Evolutionary conservation across 1,140 invertebrate genomes (phyloP).

Genomic region (Drosophila carrolli): DNA sequence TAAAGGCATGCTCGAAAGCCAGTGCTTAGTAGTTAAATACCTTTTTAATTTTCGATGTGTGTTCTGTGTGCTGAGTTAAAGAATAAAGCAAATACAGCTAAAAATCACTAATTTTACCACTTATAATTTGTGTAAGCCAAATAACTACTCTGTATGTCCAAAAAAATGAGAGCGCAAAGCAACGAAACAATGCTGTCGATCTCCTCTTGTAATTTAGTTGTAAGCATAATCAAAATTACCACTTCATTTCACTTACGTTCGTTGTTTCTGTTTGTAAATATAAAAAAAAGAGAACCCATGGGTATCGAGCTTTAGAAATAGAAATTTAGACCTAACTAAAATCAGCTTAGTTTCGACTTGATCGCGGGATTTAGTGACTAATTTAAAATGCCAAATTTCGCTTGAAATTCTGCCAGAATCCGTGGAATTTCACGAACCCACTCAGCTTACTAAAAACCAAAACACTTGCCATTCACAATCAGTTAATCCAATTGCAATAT

Average conservation of each 20-base stretch:
- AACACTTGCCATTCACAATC: constrained; percentile 27
- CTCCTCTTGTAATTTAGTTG: constrained; percentile 56
- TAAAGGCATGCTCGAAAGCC: constrained; percentile 67
- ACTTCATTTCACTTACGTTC: constrained; percentile 29
- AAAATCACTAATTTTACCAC: constrained; percentile 19
- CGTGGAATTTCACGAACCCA: neutral
- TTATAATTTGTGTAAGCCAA: constrained; percentile 25
- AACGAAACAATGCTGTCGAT: constrained; percentile 34
- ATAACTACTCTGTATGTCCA: constrained; percentile 13
- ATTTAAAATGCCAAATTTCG: constrained; percentile 15
- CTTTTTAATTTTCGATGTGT: constrained; percentile 43
- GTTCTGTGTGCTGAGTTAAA: constrained; percentile 38
- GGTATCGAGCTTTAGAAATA: constrained; percentile 7
- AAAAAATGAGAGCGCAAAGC: constrained; percentile 25
- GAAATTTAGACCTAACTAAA: constrained; percentile 14
- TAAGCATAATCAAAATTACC: constrained; percentile 56
- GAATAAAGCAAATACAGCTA: constrained; percentile 5
- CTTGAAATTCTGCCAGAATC: constrained; percentile 13
- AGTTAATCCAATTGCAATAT: constrained; percentile 9
- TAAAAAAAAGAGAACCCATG: neutral
- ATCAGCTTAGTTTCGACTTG: constrained; percentile 12
- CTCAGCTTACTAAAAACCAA: constrained; percentile 29
- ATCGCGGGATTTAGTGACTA: constrained; percentile 26
- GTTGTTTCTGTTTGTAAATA: constrained; percentile 42
- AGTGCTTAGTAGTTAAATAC: constrained; percentile 23